Percentiles rank a stretch among this genome's conserved stretches.
phyloP scores from a whole-genome alignment of 2,113 vertebrate species.

The Coracopsis vasa region DNA sequence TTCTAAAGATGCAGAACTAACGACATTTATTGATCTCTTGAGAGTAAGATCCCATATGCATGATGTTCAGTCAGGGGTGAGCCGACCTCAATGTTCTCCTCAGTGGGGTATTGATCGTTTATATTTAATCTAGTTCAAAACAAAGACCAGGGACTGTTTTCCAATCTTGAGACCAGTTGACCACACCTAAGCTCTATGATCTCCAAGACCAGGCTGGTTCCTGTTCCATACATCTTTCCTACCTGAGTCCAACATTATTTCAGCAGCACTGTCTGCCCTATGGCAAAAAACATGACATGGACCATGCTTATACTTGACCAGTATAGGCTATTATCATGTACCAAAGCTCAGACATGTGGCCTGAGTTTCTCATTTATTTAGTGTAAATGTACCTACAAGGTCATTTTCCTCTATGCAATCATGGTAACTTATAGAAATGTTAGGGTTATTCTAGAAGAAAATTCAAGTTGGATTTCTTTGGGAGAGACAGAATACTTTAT shows the following conservation, averaged over 20 bases:
- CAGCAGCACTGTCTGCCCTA: neutral
- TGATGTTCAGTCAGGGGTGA: neutral
- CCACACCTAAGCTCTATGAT: neutral
- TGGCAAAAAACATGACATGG: neutral
- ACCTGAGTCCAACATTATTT: neutral
- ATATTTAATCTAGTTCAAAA: neutral
- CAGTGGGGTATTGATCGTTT: neutral
- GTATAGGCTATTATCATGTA: neutral
- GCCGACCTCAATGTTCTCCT: neutral
- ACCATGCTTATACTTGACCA: neutral
- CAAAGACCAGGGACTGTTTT: neutral
- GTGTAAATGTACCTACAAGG: neutral
- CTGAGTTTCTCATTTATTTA: neutral
- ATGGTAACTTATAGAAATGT: neutral
- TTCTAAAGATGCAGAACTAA: neutral
- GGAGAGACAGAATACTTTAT: neutral
- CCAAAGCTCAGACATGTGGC: neutral
- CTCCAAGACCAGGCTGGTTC: neutral
- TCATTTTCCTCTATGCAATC: neutral
- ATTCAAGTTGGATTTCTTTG: neutral
- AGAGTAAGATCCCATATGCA: neutral
- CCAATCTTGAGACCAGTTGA: neutral
- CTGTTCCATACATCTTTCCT: neutral
- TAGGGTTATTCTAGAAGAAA: neutral
- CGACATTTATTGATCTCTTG: neutral